Conservation (phyloP, 1,140 invertebrate genomes). For the Sminthurides bifidus region DNA sequence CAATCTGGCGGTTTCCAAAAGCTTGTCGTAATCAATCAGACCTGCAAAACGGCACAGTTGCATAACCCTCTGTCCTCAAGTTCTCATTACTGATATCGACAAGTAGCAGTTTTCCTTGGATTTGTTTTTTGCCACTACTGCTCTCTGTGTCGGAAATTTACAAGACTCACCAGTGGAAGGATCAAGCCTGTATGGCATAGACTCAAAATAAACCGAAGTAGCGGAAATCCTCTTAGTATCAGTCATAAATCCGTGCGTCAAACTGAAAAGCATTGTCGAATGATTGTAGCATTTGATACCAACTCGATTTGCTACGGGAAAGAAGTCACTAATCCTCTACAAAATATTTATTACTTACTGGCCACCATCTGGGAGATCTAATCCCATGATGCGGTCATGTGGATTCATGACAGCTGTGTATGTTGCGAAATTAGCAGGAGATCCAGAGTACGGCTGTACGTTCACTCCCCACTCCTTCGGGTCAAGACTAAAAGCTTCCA, state of each 20-base stretch:
- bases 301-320: neutral
- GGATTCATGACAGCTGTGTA: conserved; percentile 47
- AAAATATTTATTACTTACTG: conserved; percentile 39
- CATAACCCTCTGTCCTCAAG: neutral
- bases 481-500: conserved; percentile 46
- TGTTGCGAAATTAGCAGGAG: conserved; percentile 55
- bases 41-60: conserved; percentile 34
- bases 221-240: conserved; percentile 50
- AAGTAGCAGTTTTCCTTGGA: neutral
- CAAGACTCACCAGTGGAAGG: conserved; percentile 37
- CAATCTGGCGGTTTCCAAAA: conserved; percentile 45
- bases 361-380: conserved; percentile 54
- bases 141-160: neutral
- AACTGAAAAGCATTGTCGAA: conserved; percentile 31
- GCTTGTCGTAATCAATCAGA: conserved; percentile 53
- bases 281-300: neutral
- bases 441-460: conserved; percentile 54
- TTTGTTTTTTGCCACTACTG: no score
- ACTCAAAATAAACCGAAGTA: conserved; percentile 55
- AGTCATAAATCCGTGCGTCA: conserved; percentile 55
- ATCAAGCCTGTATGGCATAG: conserved; percentile 53
- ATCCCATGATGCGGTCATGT: conserved; percentile 54
- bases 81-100: neutral
- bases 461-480: conserved; percentile 54
- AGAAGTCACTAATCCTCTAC: neutral